phyloP scores from a whole-genome alignment of 2,888 invertebrate genomes.

The Netelia fuscicornis region DNA sequence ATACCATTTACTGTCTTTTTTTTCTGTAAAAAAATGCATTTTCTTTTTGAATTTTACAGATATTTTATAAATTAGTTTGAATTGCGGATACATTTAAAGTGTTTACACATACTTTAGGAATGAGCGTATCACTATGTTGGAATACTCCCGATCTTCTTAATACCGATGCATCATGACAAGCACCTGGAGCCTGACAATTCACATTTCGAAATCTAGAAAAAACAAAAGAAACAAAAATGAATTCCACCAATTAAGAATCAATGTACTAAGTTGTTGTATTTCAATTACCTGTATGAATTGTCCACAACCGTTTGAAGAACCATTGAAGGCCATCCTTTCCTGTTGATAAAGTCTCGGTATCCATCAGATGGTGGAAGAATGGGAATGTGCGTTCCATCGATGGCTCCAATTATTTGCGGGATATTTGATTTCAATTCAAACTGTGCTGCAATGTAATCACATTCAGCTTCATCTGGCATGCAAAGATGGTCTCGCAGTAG shows the following conservation, averaged over 20 bases:
- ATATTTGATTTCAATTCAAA: constrained; percentile 73
- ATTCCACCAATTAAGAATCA: background rate
- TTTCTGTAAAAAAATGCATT: background rate
- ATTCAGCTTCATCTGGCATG: constrained; percentile 74
- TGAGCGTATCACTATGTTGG: background rate
- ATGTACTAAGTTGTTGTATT: background rate
- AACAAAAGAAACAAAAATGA: background rate
- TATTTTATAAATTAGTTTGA: background rate
- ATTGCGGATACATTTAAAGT: background rate
- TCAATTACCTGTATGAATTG: constrained; percentile 61
- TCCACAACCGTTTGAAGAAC: constrained; percentile 71
- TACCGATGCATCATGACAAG: background rate
- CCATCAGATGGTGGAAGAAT: constrained; percentile 67
- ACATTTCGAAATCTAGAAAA: constrained; percentile 39
- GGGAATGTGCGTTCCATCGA: constrained; percentile 73
- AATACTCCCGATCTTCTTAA: background rate
- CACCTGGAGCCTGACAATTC: constrained; percentile 15
- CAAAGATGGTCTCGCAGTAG: constrained; percentile 70
- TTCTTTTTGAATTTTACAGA: background rate
- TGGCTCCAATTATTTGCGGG: constrained; percentile 77
- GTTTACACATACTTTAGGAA: background rate
- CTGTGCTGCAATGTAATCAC: constrained; percentile 66
- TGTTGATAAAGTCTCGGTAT: constrained; percentile 69
- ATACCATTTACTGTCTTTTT: background rate
- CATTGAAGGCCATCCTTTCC: constrained; percentile 71